Evolutionary conservation across 1,140 invertebrate genomes (phyloP).

Genomic region (Dendroctonus valens): DNA sequence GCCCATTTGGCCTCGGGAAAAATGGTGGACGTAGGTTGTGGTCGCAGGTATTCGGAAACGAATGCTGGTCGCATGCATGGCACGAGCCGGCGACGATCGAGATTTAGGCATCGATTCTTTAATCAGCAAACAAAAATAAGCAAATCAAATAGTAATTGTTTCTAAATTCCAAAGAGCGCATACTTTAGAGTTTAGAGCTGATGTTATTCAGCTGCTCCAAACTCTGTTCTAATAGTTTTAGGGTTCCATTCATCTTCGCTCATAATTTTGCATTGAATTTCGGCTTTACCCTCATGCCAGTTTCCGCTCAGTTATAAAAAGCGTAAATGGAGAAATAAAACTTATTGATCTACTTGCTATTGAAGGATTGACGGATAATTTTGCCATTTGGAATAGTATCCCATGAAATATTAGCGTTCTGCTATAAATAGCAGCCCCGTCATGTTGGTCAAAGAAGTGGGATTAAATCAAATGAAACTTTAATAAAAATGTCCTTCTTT

Average conservation of each 20-base stretch:
- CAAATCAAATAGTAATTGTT: neutral
- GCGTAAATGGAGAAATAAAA: no score
- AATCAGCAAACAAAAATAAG: neutral
- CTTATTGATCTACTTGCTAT: no score
- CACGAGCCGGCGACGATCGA: slow-evolving; percentile 22
- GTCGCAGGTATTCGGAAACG: slow-evolving; percentile 29
- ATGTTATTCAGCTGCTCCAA: neutral
- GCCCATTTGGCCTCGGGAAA: slow-evolving; percentile 16
- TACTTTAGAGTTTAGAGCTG: no score
- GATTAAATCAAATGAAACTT: neutral
- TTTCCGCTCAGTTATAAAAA: no score
- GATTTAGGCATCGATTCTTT: slow-evolving; percentile 9
- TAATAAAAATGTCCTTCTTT: slow-evolving; percentile 2
- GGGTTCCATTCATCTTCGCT: neutral
- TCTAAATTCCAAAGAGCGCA: neutral
- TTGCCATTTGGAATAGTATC: no score
- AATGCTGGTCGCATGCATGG: slow-evolving; percentile 29
- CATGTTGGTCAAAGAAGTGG: no score
- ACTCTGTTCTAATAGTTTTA: neutral
- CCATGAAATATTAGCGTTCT: no score
- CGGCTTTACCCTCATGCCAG: no score
- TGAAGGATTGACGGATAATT: no score
- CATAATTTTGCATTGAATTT: neutral
- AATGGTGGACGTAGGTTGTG: slow-evolving; percentile 27
- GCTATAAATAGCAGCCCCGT: no score